Conservation (phyloP, 1,140 invertebrate genomes). For the Drosophila tristis region DNA sequence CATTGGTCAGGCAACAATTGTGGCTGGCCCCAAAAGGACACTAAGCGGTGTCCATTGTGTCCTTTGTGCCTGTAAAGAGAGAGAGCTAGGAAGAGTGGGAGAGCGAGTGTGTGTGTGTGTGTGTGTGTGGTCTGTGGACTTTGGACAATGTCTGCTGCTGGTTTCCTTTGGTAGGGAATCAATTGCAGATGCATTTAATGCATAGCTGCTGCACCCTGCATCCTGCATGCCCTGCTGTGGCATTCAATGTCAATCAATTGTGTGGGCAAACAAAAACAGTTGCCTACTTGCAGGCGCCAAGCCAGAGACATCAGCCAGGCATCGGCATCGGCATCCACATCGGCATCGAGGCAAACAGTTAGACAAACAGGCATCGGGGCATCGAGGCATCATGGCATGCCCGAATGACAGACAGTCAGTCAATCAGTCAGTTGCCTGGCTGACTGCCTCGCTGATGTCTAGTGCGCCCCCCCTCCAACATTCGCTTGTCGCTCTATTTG, state of each 20-base stretch:
- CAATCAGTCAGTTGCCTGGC: conserved; percentile 35
- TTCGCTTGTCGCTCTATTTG: conserved; percentile 60
- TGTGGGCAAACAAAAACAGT: conserved; percentile 47
- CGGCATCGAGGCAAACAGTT: too few species aligned
- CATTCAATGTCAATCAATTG: conserved; percentile 45
- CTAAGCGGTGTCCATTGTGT: conserved; percentile 41
- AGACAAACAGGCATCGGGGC: too few species aligned
- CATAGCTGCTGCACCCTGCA: conserved; percentile 1
- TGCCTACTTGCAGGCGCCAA: conserved; percentile 59
- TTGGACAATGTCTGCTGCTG: conserved; percentile 22
- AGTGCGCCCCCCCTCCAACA: too few species aligned
- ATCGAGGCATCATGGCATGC: too few species aligned
- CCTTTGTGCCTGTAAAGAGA: conserved; percentile 32
- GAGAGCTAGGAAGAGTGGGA: conserved; percentile 20
- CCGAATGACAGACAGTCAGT: conserved; percentile 26
- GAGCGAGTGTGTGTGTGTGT: too few species aligned
- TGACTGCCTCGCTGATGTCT: conserved; percentile 21
- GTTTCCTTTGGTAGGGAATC: conserved; percentile 12
- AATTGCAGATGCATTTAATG: conserved; percentile 38
- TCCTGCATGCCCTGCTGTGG: conserved; percentile 9
- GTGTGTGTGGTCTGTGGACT: background rate
- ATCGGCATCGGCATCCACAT: too few species aligned
- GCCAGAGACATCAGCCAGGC: conserved; percentile 15
- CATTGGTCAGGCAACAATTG: conserved; percentile 81
- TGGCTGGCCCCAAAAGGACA: conserved; percentile 45